phyloP scores from a whole-genome alignment of 1,140 invertebrate genomes.

The Anastrepha ludens region DNA sequence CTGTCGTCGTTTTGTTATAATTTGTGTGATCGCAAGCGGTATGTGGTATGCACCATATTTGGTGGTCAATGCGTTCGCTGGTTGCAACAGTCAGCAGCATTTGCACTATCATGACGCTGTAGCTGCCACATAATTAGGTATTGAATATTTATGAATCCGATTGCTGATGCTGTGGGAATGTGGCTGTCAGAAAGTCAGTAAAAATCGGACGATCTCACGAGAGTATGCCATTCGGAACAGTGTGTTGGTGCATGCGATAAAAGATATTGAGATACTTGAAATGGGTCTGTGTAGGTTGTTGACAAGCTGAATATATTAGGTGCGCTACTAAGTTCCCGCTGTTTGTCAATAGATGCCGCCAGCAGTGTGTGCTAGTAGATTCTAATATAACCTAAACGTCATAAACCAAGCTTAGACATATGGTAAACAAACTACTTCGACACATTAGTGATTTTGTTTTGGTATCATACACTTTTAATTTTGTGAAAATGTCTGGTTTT shows the following conservation, averaged over 20 bases:
- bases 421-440: no score
- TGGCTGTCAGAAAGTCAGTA: neutral
- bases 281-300: neutral
- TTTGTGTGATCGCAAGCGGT: constrained; percentile 22
- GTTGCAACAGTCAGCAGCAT: neutral
- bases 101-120: constrained; percentile 32
- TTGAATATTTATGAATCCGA: constrained; percentile 51
- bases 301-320: no score
- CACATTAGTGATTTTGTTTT: no score
- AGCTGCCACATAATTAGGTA: constrained; percentile 45
- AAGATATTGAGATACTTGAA: no score
- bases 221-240: neutral
- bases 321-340: no score
- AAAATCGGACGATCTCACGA: constrained; percentile 24
- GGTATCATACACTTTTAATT: no score
- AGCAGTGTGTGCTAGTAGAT: no score
- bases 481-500: no score
- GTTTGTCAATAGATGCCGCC: no score
- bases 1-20: constrained; percentile 24
- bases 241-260: no score
- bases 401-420: no score
- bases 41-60: constrained; percentile 49
- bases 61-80: neutral
- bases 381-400: no score
- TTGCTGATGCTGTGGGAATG: constrained; percentile 39